Base-by-base conservation (phyloP, 2,888 invertebrate species). In the Saturnia pavonia region DNA sequence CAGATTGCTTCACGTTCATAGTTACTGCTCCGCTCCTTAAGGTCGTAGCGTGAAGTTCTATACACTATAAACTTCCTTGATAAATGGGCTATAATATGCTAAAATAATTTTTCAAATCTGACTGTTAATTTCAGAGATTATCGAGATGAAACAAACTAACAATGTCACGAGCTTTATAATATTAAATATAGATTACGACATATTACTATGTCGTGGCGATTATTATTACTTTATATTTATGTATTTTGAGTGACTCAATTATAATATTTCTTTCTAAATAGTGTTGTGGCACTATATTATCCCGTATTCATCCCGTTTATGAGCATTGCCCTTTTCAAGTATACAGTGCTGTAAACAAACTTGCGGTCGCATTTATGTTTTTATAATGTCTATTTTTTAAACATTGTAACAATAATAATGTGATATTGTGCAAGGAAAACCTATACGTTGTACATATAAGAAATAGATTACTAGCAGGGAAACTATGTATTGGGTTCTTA, bases 401-500 rank as follows among this genome's bases (percentile, higher is more conserved):
- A 54, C 9, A 22, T 22, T 54, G 22, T 54, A 57, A 57, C 57
- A 57, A 25, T 57, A 25, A 57, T 25, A 57, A 25, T 25, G 19
- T 22, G 22, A 54, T 54, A 54, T 9, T 22, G 25, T 40, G 40
- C 40, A 51, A 65, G 65, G 65, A 69, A 65, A 69, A 45, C 65
- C 19, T 43, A 42, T n/a, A 63, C 25, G 43, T 54, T 19, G 42
- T 69, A 43, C 11, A 34, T 63, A 69, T 25, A 69, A 9, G 14
- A 42, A 60, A 60, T 14, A 14, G 25, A 16, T 27, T 27, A 27
- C 12, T 68, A 42, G 14, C 54, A 34, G 22, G 22, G 68, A 68
- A 68, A 68, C 40, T 14, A 27, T 69, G 65, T 54, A 43, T 67
- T 67, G 80, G 85, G 85, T 85, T 85, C 85, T 85, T 86, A 83